A percentile compares a stretch with the other conserved stretches of the same genome.
phyloP scores from a whole-genome alignment of 2,797 vertebrate genomes.

The Pseudopleuronectes americanus region DNA sequence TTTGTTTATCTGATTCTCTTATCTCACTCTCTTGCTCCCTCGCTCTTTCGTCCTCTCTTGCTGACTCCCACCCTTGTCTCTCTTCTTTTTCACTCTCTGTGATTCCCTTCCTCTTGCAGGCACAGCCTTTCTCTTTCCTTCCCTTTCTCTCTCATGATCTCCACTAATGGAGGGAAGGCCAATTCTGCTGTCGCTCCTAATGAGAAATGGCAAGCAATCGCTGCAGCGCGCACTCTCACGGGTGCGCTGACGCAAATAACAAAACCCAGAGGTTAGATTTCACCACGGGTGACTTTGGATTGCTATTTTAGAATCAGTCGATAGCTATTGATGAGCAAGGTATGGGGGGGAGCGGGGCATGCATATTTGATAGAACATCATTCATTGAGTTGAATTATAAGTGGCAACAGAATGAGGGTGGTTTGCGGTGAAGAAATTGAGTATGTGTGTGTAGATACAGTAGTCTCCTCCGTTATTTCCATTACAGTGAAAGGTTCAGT shows the following conservation, averaged over 20 bases:
- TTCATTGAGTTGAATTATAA: slow-evolving; percentile 69
- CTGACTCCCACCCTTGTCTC: slow-evolving; percentile 24
- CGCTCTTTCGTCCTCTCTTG: slow-evolving; percentile 20
- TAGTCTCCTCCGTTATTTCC: slow-evolving; percentile 20
- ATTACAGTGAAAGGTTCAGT: slow-evolving; percentile 14
- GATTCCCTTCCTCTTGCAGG: slow-evolving; percentile 38
- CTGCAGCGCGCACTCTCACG: slow-evolving; percentile 55
- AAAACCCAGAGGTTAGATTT: slow-evolving; percentile 77
- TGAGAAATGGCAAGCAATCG: slow-evolving; percentile 81
- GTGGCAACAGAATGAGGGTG: slow-evolving; percentile 51
- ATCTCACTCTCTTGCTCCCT: slow-evolving; percentile 43
- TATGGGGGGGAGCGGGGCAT: slow-evolving; percentile 65
- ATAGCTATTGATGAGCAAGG: slow-evolving; percentile 82
- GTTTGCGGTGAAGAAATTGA: slow-evolving; percentile 27
- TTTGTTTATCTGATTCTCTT: slow-evolving; percentile 59
- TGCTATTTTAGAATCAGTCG: slow-evolving; percentile 79
- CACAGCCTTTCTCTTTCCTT: neutral
- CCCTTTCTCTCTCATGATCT: slow-evolving; percentile 68
- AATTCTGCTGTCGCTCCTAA: slow-evolving; percentile 75
- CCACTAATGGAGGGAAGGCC: slow-evolving; percentile 75
- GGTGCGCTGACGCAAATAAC: slow-evolving; percentile 67
- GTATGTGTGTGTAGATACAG: slow-evolving; percentile 14
- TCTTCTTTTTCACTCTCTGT: slow-evolving; percentile 46
- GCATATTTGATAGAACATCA: slow-evolving; percentile 76
- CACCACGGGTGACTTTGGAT: slow-evolving; percentile 74